A percentile compares a stretch with the other conserved stretches of the same genome.
These are phyloP conservation scores for Daubentonia madagascariensis DNA, from an alignment of 2,113 vertebrate species.

Conservation along the genomic window DNA sequence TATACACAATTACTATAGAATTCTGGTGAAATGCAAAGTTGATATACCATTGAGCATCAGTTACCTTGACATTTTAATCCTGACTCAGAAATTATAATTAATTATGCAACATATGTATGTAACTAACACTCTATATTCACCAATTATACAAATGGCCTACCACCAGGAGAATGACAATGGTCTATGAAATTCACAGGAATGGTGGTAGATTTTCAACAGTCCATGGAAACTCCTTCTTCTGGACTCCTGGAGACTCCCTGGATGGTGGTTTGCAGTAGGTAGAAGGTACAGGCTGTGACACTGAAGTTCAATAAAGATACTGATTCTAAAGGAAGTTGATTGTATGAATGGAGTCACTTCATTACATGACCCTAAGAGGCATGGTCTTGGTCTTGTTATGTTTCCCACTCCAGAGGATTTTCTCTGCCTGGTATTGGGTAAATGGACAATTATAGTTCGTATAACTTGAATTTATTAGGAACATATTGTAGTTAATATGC, in stretches of 20 bases:
- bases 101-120: too few relatives aligned
- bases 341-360: accelerated
- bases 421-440: too few relatives aligned
- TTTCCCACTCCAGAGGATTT: neutral
- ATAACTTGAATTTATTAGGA: neutral
- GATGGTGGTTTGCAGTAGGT: neutral
- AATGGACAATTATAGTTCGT: neutral
- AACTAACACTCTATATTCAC: neutral
- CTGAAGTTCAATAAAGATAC: neutral
- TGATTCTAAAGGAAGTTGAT: too few relatives aligned
- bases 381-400: neutral
- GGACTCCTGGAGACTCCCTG: neutral
- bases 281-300: accelerated
- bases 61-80: neutral
- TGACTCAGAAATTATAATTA: neutral
- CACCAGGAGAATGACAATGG: neutral
- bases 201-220: neutral
- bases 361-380: neutral
- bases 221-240: neutral
- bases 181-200: too few relatives aligned
- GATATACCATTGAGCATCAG: neutral
- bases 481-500: too few relatives aligned
- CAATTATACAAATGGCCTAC: too few relatives aligned
- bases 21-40: neutral
- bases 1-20: neutral